Conservation (phyloP, 2,797 vertebrate species). For the Diceros bicornis region DNA sequence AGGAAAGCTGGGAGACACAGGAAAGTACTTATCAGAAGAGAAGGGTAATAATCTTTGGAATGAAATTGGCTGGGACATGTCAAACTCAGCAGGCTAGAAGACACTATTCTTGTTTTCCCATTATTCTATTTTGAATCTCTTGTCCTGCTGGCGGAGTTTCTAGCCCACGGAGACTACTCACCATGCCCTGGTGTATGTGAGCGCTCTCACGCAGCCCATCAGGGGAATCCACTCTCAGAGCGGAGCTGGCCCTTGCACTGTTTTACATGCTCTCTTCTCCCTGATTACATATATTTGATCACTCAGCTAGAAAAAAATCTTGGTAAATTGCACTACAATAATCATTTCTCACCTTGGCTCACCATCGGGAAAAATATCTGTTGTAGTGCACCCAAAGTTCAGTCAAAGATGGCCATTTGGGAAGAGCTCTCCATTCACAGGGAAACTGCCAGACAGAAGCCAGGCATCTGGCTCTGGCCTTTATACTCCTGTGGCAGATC, state of each 20-base stretch:
- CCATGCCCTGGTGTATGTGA: background rate
- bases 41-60: constrained; percentile 26
- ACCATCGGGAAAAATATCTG: constrained; percentile 45
- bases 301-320: constrained; percentile 64
- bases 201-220: background rate
- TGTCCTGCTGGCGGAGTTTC: background rate
- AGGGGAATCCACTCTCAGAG: background rate
- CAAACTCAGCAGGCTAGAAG: background rate
- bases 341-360: constrained; percentile 38
- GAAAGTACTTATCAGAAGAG: background rate
- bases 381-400: background rate
- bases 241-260: background rate
- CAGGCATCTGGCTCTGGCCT: background rate
- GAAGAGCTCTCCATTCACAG: background rate
- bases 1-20: constrained; percentile 10
- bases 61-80: constrained; percentile 15
- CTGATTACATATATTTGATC: constrained; percentile 66
- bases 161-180: background rate
- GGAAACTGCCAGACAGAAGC: background rate
- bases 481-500: background rate
- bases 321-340: constrained; percentile 48
- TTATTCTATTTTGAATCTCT: background rate
- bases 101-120: background rate
- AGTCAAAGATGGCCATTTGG: background rate
- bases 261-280: background rate